Conservation (phyloP, 2,888 invertebrate species). For the Callyntrura sp. region DNA sequence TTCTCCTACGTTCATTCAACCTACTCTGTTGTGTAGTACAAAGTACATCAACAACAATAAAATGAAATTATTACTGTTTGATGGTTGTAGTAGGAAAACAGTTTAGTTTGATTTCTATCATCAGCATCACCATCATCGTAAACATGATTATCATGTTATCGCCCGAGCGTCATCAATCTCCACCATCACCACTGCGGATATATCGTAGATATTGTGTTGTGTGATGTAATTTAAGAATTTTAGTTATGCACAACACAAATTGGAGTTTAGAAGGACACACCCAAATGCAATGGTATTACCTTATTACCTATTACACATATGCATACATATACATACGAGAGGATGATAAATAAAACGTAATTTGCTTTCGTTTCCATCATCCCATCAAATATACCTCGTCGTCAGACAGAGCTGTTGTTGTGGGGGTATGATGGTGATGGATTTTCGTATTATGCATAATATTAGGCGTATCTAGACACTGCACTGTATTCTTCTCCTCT, state of each 20-base stretch:
- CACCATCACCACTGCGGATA: neutral
- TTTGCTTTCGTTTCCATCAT: slow-evolving; percentile 45
- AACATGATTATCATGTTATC: slow-evolving; percentile 16
- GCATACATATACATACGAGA: neutral
- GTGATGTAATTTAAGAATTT: no score
- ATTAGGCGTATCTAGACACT: neutral
- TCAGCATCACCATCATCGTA: neutral
- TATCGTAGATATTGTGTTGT: no score
- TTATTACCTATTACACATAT: no score
- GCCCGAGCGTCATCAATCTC: neutral
- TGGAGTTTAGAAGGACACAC: slow-evolving; percentile 61
- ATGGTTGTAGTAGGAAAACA: neutral
- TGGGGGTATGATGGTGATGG: neutral
- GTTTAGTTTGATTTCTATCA: slow-evolving; percentile 4
- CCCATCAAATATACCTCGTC: no score
- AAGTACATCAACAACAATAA: neutral
- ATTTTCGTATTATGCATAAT: neutral
- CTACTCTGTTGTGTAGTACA: neutral
- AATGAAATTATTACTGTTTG: no score
- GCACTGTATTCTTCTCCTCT: no score
- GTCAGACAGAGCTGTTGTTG: no score
- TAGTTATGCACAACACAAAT: neutral
- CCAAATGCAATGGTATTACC: slow-evolving; percentile 24
- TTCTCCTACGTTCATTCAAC: neutral
- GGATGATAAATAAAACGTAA: slow-evolving; percentile 29